Base-by-base conservation (phyloP, 2,113 vertebrate species). In the Galeopterus variegatus region DNA sequence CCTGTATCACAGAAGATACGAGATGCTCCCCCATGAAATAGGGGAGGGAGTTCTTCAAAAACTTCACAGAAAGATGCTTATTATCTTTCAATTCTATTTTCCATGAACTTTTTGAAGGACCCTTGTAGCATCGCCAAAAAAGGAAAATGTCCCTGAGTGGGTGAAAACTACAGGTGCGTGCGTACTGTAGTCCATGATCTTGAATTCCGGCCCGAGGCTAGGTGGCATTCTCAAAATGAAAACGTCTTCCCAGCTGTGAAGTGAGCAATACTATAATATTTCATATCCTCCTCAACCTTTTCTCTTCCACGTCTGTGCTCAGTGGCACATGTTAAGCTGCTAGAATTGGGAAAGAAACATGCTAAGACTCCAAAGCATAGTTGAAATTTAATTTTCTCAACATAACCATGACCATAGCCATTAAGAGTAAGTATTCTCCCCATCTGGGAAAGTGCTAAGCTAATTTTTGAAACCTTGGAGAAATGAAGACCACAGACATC, bases 381-480 rank as follows among this genome's bases (percentile, higher is more conserved):
- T 18, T 87, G 93, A 91, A 94, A 94, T 95, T 96, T 96, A 91
- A 97, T 97, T 97, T 97, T 93, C 96, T 92, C 97, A 96, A 88
- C 92, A 87, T 90, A 95, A 97, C 81, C 90, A 93, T 92, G 97
- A 45, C 88, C 19, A 0, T 24, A 86, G 95, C 96, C 33, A 0
- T 95, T 97, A 87, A 88, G 96, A 94, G 48, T 93, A 60, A 95
- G 69, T 3, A 60, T 97, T 97, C 85, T 84, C 87, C 87, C 95
- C 96, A 94, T 88, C 73, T 94, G 98, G 98, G 97, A 93, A 96
- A 96, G 93, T 79, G 91, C 98, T 90, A 62, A 96, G 94, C 95
- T 97, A 91, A 97, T 97, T 98, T 97, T 90, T 94, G 95, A 97
- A 97, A 96, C 92, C 95, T 95, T 98, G 98, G 98, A 98, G 94